Evolutionary conservation across 2,888 invertebrate genomes (phyloP), one percentile per base, ranked within the genome.

Genomic region (Drosophila aldrichi): DNA sequence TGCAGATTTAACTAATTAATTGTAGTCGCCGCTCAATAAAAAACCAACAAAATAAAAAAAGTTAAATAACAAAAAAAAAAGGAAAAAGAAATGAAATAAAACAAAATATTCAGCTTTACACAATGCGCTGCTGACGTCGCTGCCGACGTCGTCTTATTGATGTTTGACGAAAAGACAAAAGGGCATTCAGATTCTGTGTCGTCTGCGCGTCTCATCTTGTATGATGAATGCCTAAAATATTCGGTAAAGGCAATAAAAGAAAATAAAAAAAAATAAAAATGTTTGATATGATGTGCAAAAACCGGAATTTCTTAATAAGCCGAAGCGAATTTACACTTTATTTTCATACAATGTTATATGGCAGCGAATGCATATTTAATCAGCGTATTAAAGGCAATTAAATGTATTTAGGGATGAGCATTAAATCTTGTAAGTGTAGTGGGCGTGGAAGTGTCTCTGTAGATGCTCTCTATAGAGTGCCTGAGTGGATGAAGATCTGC

Each of bases 1-100:
- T 81, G 81, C 81, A 81, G 86, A 82, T 86, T 86, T 78, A 74
- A 20, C 81, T 88, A 86, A 86, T 86, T 86, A 86, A 88, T 86
- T 88, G 81, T 88, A 79, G 85, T 76, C 86, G 88, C 82, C 77
- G 81, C 76, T 73, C 82, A 81, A 82, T 88, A 81, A 86, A 86
- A 83, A 78, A 44, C 55, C 29, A 56, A 38, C 16, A 14, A 6
- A 32, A 20, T 3, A n/a, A 49, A 12, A 34, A 65, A 60, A 48
- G n/a, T 6, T 10, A 32, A 20, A 25, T 16, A 38, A 38, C 16
- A 3, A 32, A 14, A 8, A 29, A 49, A 12, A 34, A 20, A 29
- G 1, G 25, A 7, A 29, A 29, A 16, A n/a, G 18, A 49, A n/a
- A 32, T 41, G 41, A 18, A 10, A 32, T 10, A 14, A 20, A 36